Percentiles rank a stretch among this genome's conserved stretches.
Evolutionary conservation across 2,797 vertebrate genomes (phyloP).

Genomic region (Hipposideros larvatus): DNA sequence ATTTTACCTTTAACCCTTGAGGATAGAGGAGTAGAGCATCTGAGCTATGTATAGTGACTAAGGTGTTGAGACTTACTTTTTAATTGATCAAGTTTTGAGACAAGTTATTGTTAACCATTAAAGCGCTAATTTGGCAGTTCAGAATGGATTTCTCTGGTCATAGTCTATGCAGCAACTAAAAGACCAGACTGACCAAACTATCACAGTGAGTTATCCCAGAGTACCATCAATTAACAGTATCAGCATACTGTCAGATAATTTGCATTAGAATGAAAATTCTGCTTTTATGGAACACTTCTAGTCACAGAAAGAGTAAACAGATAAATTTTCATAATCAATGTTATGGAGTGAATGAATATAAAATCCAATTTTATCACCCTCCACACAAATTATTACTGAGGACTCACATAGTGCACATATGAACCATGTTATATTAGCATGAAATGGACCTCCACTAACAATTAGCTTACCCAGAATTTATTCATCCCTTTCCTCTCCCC

Average conservation of each 20-base stretch:
- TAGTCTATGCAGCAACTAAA: background rate
- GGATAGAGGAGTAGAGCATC: background rate
- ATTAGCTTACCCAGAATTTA: background rate
- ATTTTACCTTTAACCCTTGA: background rate
- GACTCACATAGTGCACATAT: background rate
- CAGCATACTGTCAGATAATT: background rate
- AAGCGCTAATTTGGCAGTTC: background rate
- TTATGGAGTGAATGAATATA: background rate
- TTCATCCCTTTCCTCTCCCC: background rate
- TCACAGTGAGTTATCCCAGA: background rate
- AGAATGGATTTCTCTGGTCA: conserved; percentile 13
- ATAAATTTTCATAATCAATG: background rate
- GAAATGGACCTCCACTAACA: background rate
- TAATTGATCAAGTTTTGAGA: background rate
- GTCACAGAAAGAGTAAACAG: background rate
- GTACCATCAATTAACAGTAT: background rate
- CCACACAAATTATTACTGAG: conserved; percentile 1
- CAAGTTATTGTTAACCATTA: background rate
- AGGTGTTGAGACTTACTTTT: background rate
- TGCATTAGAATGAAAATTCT: conserved; percentile 18
- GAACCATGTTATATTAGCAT: background rate
- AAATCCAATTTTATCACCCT: background rate
- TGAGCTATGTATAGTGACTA: background rate
- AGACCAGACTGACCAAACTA: background rate
- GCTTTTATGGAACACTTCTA: conserved; percentile 24